These are phyloP conservation scores for Pseudorasbora parva DNA, from an alignment of 2,113 vertebrate genomes.

Conservation along the genomic window DNA sequence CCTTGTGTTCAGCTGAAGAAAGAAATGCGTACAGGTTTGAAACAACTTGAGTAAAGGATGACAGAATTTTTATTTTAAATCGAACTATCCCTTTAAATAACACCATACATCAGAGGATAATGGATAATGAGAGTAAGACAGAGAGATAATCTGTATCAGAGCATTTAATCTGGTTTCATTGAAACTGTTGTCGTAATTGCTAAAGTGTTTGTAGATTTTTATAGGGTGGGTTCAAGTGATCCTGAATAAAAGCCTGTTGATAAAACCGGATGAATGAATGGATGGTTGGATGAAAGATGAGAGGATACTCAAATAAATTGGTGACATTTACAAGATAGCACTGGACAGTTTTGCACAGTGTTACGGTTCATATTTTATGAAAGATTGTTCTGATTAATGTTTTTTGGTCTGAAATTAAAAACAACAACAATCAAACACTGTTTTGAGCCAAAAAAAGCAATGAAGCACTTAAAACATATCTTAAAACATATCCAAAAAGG, in stretches of 20 bases:
- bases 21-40: too few relatives aligned
- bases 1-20: too few relatives aligned
- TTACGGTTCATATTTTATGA: not conserved
- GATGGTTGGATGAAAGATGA: not conserved
- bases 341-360: not conserved
- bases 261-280: not conserved
- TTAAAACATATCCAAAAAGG: not conserved
- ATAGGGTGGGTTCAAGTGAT: constrained; percentile 7
- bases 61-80: too few relatives aligned
- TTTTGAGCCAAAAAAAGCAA: constrained; percentile 4
- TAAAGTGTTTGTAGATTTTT: constrained; percentile 23
- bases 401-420: not conserved
- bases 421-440: not conserved
- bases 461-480: not conserved
- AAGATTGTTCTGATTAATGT: not conserved
- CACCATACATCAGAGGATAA: not conserved
- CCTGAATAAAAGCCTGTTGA: not conserved
- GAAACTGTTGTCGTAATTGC: constrained; percentile 52
- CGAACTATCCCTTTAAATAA: too few relatives aligned
- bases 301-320: not conserved
- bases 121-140: not conserved
- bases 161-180: constrained; percentile 49
- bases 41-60: too few relatives aligned
- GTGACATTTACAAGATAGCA: not conserved
- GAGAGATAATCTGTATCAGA: constrained; percentile 54